Evolutionary conservation across 2,797 vertebrate species (phyloP), one percentile per base, ranked within the genome.

Genomic region (Naso thynnoides): DNA sequence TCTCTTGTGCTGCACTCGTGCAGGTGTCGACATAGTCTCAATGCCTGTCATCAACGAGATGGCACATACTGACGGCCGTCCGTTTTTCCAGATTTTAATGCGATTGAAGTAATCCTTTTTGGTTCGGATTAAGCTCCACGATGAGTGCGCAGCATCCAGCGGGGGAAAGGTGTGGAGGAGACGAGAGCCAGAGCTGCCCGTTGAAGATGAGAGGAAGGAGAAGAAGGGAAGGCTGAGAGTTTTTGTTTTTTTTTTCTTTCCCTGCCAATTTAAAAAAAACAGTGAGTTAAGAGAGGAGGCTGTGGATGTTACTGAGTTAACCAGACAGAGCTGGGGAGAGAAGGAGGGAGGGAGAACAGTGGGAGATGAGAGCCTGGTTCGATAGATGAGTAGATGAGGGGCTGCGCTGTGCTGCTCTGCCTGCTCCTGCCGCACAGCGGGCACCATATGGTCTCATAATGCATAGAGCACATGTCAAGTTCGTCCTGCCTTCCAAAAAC

Each of bases 231-330:
- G 65, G 41, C 54, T 27, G 61, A 63, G 61, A 60, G 14, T 21
- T 73, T 38, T 61, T 44, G 58, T 39, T 59, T 27, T 21, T 29
- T 26, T 71, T 75, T 54, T 10, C 42, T 70, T 78, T 62, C 23
- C 10, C 61, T 54, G 61, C 47, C 63, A 41, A 9, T 33, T 33
- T 33, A 38, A 54, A 49, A 72, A 41, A 60, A 48, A 19, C 39
- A 52, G 56, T 66, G 73, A 82, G 61, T 78, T 78, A 71, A 84
- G 72, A 77, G 79, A 84, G 81, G 72, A 79, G 58, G 67, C 72
- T 80, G 73, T 78, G 85, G 86, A 86, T 88, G 86, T 88, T 88
- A 90, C 85, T 89, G 87, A 88, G 90, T 91, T 91, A 90, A 90
- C 82, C 80, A 90, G 87, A 91, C 76, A 61, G 86, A 85, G 79